Evolutionary conservation across 2,888 invertebrate genomes (phyloP), one percentile per base, ranked within the genome.

Genomic region (Erpobdella octoculata): DNA sequence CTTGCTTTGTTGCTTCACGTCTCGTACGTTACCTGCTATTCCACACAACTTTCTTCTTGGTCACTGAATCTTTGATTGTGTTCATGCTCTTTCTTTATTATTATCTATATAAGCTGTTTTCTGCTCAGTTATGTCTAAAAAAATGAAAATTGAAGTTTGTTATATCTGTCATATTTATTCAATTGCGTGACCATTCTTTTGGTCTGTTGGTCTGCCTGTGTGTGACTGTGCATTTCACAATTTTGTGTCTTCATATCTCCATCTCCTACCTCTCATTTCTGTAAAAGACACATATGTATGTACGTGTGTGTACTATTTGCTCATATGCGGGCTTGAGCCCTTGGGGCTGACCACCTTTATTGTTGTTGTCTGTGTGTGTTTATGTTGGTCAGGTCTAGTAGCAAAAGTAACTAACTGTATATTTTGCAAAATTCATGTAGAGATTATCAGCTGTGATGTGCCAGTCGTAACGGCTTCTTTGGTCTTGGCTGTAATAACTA

Each of bases 391-490:
- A 4, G 21, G 5, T 25, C 53, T 8, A 25, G 48, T 48, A 28
- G 9, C 28, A 15, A 28, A 8, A 53, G 28, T 15, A 25, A 28
- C 53, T 53, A n/a, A n/a, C 28, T 53, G 53, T 53, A 53, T 53
- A 53, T 53, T 53, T 53, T 53, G 53, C n/a, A 21, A 53, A 18
- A 25, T 6, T n/a, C 53, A 8, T 28, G n/a, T n/a, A 25, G n/a
- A 53, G 53, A 53, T 53, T 53, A 53, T 53, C 21, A 53, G 53
- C 53, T 25, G 15, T 53, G 53, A 53, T 12, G 53, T 53, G 53
- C 28, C 28, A 53, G n/a, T n/a, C n/a, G n/a, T n/a, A n/a, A n/a
- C n/a, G n/a, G n/a, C n/a, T n/a, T n/a, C n/a, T n/a, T n/a, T n/a
- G n/a, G n/a, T n/a, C n/a, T n/a, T n/a, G n/a, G n/a, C n/a, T n/a